Conservation (phyloP, 1,140 invertebrate species). For the Calliphora vicina region DNA sequence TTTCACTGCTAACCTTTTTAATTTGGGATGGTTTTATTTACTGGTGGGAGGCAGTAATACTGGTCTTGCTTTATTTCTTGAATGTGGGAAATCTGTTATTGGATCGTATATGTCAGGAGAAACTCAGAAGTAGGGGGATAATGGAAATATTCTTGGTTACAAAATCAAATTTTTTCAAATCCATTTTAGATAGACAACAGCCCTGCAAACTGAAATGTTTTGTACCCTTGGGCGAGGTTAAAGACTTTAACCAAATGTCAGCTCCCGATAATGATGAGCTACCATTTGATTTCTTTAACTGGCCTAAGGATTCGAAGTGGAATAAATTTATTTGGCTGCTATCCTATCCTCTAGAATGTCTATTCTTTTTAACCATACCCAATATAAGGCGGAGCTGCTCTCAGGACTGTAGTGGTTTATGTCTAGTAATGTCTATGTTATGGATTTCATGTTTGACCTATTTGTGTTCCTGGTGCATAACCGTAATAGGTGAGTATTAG, state of each 20-base stretch:
- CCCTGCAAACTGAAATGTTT: not conserved
- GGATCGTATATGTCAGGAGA: not conserved
- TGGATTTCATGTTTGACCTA: constrained; percentile 88
- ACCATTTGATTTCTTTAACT: not conserved
- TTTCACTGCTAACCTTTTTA: constrained; percentile 49
- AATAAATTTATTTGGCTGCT: not conserved
- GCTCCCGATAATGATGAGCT: not conserved
- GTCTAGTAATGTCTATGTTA: constrained; percentile 84
- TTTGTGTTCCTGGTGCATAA: constrained; percentile 88
- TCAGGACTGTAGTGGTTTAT: constrained; percentile 63
- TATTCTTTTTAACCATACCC: constrained; percentile 31
- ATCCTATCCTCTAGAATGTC: not conserved
- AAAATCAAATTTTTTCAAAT: no score
- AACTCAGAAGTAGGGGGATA: not conserved
- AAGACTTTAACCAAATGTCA: not conserved
- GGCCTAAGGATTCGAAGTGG: not conserved
- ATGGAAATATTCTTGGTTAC: no score
- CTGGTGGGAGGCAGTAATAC: not conserved
- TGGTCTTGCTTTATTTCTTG: not conserved
- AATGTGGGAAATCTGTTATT: not conserved
- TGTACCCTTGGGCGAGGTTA: not conserved
- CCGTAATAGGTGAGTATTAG: constrained; percentile 69
- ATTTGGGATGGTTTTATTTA: not conserved
- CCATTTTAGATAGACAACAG: not conserved
- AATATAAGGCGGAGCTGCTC: not conserved